Evolutionary conservation across 2,888 invertebrate genomes (phyloP), one percentile per base, ranked within the genome.

Genomic region (Choreutis nemorana): DNA sequence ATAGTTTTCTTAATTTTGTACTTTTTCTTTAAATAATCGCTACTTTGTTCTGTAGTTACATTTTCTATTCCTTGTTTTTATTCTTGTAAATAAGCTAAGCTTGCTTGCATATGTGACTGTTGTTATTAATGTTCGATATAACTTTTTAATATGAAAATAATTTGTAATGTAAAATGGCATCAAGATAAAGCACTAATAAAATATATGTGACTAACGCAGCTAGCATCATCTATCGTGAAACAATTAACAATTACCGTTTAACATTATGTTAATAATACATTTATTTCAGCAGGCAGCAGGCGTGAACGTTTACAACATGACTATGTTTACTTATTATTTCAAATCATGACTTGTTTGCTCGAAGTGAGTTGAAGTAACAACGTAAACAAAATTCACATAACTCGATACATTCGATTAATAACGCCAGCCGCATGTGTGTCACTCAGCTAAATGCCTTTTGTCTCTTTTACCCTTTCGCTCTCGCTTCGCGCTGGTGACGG

Each of bases 51-150:
- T 44, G 45, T 42, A 42, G 37, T 38, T 41, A 27, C 30, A 29
- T 41, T 41, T 35, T 26, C 36, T 35, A 33, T 45, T 41, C 52
- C 41, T 48, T 42, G 32, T 36, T 43, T 50, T 54, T 50, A 48
- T 60, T 58, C 54, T 59, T 75, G 77, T 77, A 75, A 49, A 75
- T 73, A 77, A 60, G 65, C 70, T 66, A 65, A 66, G 67, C 73
- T 62, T 65, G 75, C 72, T 71, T 70, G 75, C 73, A 72, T 72
- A 68, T 70, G 72, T 75, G 71, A 75, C 70, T 70, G 71, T 67
- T 70, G 67, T 73, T 66, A 70, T 68, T 73, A 68, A 71, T 66
- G 59, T 54, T 41, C 31, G 46, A 42, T 47, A 26, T 60, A 62
- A 57, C 51, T 48, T 58, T 59, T 51, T 29, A 22, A 33, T n/a